A percentile compares a stretch with the other conserved stretches of the same genome.
Conservation (phyloP, 2,888 invertebrate genomes). For the Ennomos quercinarius region DNA sequence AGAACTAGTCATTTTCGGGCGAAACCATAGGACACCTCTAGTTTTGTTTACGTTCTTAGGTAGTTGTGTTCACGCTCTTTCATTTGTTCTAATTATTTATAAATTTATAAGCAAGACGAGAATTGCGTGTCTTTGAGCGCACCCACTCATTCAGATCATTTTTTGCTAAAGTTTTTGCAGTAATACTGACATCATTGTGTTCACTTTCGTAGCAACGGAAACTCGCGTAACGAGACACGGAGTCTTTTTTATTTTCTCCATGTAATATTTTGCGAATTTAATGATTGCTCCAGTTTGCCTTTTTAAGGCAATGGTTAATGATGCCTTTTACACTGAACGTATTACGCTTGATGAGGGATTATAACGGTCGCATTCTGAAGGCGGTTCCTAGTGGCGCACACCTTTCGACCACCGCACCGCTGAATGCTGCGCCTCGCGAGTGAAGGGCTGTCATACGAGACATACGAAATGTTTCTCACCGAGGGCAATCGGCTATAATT, state of each 20-base stretch:
- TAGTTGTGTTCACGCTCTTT: slow-evolving; percentile 52
- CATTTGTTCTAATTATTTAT: slow-evolving; percentile 57
- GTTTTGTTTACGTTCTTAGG: too few species aligned
- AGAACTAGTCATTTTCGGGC: slow-evolving; percentile 3
- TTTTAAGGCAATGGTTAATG: slow-evolving; percentile 83
- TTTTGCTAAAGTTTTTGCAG: slow-evolving; percentile 75
- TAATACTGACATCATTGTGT: slow-evolving; percentile 77
- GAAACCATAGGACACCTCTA: too few species aligned
- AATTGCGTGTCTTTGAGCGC: slow-evolving; percentile 62
- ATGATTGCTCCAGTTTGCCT: slow-evolving; percentile 82
- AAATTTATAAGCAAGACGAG: slow-evolving; percentile 50
- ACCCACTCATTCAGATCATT: slow-evolving; percentile 70
- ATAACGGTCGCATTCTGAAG: slow-evolving; percentile 74
- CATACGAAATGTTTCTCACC: slow-evolving; percentile 73
- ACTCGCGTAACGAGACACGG: slow-evolving; percentile 78
- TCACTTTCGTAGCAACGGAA: slow-evolving; percentile 83
- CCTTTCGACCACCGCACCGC: slow-evolving; percentile 57
- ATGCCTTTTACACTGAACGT: slow-evolving; percentile 80
- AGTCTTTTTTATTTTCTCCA: slow-evolving; percentile 74
- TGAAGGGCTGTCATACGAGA: slow-evolving; percentile 81
- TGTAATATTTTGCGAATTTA: slow-evolving; percentile 80
- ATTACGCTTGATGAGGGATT: slow-evolving; percentile 79
- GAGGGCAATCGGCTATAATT: slow-evolving; percentile 67
- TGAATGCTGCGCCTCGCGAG: slow-evolving; percentile 51
- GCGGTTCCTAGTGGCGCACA: slow-evolving; percentile 58